A percentile compares a stretch with the other conserved stretches of the same genome.
phyloP scores from a whole-genome alignment of 2,113 vertebrate genomes.

The Seriola quinqueradiata region DNA sequence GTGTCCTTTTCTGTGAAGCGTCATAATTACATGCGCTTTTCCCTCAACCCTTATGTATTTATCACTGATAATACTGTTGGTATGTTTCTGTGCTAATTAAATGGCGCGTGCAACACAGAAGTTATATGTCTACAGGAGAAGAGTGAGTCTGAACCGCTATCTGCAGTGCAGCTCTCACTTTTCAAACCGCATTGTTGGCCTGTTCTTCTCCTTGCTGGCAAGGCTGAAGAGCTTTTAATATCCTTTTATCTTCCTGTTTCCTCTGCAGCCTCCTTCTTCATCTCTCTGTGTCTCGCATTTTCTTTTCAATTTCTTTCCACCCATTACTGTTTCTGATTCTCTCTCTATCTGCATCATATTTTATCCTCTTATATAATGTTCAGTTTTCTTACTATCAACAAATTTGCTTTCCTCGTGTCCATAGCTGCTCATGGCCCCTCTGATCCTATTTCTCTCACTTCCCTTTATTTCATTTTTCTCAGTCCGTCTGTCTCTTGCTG shows the following conservation, averaged over 20 bases:
- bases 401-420: not conserved
- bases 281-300: not conserved
- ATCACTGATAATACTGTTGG: not conserved
- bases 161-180: conserved; percentile 77
- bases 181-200: conserved; percentile 58
- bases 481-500: conserved; percentile 4
- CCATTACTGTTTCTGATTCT: conserved; percentile 1
- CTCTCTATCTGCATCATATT: conserved; percentile 8
- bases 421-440: not conserved
- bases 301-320: conserved; percentile 8
- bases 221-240: conserved; percentile 56
- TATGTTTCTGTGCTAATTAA: conserved; percentile 28
- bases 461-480: not conserved
- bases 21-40: too few relatives aligned
- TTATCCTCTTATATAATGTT: conserved; percentile 29
- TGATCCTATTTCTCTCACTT: conserved; percentile 2
- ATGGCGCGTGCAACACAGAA: conserved; percentile 8
- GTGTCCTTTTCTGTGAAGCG: too few relatives aligned
- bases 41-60: not conserved
- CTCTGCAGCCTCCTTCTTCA: conserved; percentile 27
- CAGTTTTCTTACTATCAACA: conserved; percentile 10
- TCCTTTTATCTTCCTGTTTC: conserved; percentile 47
- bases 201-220: conserved; percentile 60
- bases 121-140: conserved; percentile 23
- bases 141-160: conserved; percentile 43